These are phyloP conservation scores for Thera obeliscata DNA, from an alignment of 2,888 invertebrate species.

Conservation along the genomic window DNA sequence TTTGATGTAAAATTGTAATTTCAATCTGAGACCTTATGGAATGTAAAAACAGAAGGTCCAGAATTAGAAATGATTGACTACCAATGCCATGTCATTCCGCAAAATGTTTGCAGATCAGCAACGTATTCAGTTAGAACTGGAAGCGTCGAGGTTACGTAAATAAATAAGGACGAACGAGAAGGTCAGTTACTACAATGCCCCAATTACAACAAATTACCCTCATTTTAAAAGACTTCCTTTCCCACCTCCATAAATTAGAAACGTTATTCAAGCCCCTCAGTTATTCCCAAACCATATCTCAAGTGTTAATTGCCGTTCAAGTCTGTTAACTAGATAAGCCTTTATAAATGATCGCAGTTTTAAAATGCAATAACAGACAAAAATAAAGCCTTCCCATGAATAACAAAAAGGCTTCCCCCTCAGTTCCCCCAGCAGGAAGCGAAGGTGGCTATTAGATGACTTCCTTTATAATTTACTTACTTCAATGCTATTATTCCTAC, in stretches of 20 bases:
- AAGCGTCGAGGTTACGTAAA: not conserved
- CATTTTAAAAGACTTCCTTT: constrained; percentile 34
- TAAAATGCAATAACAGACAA: constrained; percentile 49
- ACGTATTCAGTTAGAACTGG: not conserved
- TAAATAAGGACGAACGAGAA: constrained; percentile 4
- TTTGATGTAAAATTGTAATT: not conserved
- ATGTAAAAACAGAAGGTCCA: not conserved
- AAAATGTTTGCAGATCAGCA: not conserved
- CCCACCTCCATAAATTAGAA: constrained; percentile 41
- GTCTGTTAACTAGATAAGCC: constrained; percentile 53
- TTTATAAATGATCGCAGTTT: constrained; percentile 50
- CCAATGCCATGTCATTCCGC: not conserved
- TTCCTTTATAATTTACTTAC: constrained; percentile 63
- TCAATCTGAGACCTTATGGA: too few relatives aligned
- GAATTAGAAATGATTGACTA: not conserved
- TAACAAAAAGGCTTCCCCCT: constrained; percentile 60
- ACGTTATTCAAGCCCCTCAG: constrained; percentile 32
- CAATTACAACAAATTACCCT: constrained; percentile 19
- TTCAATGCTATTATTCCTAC: constrained; percentile 49
- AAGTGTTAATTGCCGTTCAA: constrained; percentile 54
- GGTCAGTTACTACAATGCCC: constrained; percentile 20
- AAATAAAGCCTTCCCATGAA: constrained; percentile 57
- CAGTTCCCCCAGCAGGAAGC: constrained; percentile 52
- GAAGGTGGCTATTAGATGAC: constrained; percentile 56
- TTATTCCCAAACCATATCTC: constrained; percentile 43